Conservation (phyloP, 2,888 invertebrate genomes). For the Epinotia nisella region DNA sequence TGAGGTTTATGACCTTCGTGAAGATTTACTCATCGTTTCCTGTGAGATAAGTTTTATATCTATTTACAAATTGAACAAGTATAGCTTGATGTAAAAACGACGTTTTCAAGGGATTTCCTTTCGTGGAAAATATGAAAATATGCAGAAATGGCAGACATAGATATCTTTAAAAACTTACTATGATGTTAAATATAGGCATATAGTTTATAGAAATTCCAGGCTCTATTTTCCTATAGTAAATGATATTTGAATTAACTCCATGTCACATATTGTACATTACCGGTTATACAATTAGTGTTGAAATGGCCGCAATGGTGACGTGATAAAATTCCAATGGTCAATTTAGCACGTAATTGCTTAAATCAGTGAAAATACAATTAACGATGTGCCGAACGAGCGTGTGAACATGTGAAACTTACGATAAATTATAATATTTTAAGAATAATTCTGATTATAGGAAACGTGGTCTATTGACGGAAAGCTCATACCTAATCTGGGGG, state of each 20-base stretch:
- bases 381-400: slow-evolving; percentile 9
- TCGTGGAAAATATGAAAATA: background rate
- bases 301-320: slow-evolving; percentile 21
- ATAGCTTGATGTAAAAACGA: background rate
- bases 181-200: no score
- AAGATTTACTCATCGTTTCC: slow-evolving; percentile 15
- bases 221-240: background rate
- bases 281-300: slow-evolving; percentile 13
- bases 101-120: no score
- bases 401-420: slow-evolving; percentile 11
- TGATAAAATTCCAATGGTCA: slow-evolving; percentile 27
- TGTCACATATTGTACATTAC: slow-evolving; percentile 18
- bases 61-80: background rate
- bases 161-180: no score
- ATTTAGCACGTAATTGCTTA: slow-evolving; percentile 37
- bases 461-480: background rate
- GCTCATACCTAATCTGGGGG: no score
- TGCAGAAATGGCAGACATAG: background rate
- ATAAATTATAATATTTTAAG: slow-evolving; percentile 7
- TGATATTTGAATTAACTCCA: background rate
- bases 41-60: background rate
- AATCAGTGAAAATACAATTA: slow-evolving; percentile 31
- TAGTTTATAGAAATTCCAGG: no score
- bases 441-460: background rate
- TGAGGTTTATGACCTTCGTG: slow-evolving; percentile 36